A percentile compares a stretch with the other conserved stretches of the same genome.
Conservation (phyloP, 2,888 invertebrate species). For the Pristionchus entomophagus region DNA sequence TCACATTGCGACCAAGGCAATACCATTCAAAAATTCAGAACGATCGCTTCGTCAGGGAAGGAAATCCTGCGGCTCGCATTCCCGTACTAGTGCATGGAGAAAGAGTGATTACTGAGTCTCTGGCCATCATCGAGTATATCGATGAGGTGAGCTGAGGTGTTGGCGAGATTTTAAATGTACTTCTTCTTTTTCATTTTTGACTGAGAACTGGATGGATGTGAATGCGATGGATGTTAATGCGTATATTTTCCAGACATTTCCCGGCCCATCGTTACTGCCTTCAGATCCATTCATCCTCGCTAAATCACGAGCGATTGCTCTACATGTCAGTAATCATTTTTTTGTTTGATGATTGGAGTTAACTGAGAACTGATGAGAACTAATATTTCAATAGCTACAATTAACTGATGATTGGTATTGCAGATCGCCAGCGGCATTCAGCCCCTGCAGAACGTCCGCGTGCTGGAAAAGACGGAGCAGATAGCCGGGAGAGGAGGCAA, state of each 20-base stretch:
- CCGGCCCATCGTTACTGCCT: neutral
- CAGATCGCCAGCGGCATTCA: neutral
- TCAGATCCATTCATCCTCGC: neutral
- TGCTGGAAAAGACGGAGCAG: neutral
- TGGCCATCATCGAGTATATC: neutral
- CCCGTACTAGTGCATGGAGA: neutral
- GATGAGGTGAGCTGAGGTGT: no score
- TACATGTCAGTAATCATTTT: neutral
- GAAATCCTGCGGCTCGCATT: neutral
- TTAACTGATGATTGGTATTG: neutral
- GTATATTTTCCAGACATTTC: neutral
- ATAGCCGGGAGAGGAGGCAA: neutral
- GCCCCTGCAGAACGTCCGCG: slow-evolving; percentile 1
- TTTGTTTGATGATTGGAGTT: neutral
- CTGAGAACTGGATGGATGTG: no score
- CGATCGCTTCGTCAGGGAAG: neutral
- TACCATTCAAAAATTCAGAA: no score
- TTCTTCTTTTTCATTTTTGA: no score
- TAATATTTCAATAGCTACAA: neutral
- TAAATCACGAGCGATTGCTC: neutral
- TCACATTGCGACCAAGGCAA: no score
- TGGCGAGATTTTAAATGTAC: no score
- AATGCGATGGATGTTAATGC: no score
- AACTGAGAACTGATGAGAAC: neutral
- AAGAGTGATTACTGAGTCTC: neutral